Conservation (phyloP, 1,140 invertebrate species). For the Carposina sasakii region DNA sequence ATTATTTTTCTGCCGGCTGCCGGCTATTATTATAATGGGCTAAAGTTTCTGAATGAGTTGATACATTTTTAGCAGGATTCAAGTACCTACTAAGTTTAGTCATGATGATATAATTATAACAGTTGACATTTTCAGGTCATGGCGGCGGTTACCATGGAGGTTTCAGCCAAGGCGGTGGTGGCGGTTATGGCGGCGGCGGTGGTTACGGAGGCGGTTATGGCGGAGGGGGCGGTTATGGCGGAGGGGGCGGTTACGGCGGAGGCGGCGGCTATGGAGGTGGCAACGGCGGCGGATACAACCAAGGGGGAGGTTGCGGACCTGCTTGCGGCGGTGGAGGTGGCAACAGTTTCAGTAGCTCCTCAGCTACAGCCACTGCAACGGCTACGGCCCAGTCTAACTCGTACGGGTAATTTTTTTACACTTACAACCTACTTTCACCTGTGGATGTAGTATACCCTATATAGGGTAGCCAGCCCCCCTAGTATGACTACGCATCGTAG, state of each 20-base stretch:
- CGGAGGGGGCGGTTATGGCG: not conserved
- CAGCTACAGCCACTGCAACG: not conserved
- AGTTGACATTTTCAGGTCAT: constrained; percentile 12
- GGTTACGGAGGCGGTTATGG: constrained; percentile 4
- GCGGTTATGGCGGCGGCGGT: not conserved
- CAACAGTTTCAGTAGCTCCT: not conserved
- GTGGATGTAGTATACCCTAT: too few species aligned
- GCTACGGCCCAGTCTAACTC: not conserved
- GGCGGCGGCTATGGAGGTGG: constrained; percentile 2
- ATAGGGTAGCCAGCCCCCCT: too few species aligned
- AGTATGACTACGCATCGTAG: too few species aligned
- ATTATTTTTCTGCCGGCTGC: too few species aligned
- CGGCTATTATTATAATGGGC: too few species aligned
- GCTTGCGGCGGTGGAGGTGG: not conserved
- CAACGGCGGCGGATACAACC: not conserved
- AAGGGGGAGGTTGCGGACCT: not conserved
- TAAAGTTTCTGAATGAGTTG: too few species aligned
- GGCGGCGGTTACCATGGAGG: constrained; percentile 10
- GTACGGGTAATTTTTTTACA: too few species aligned
- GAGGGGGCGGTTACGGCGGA: not conserved
- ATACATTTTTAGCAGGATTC: too few species aligned
- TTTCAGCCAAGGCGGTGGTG: not conserved
- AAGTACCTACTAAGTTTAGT: too few species aligned
- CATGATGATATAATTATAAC: too few species aligned
- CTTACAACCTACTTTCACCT: too few species aligned